Conservation (phyloP, 2,113 vertebrate genomes). For the Cinclus cinclus region DNA sequence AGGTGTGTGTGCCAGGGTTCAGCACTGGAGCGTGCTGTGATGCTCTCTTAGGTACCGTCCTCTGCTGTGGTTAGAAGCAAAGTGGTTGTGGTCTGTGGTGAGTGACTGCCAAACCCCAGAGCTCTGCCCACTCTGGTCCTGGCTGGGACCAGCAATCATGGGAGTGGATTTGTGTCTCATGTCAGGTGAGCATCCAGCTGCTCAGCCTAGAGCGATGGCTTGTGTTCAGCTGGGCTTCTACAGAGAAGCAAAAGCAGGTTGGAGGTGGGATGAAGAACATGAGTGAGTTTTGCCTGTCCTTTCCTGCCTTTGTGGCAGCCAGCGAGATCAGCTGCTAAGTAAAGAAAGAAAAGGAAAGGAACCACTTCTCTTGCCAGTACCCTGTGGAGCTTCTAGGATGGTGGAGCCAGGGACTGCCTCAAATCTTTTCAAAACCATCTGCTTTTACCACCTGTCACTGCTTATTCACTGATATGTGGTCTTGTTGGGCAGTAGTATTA, state of each 20-base stretch:
- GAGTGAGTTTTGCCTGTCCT: background rate
- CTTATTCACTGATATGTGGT: background rate
- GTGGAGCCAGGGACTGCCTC: background rate
- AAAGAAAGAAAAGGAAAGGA: background rate
- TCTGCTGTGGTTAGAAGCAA: background rate
- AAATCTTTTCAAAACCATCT: constrained; percentile 53
- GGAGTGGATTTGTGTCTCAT: background rate
- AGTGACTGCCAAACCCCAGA: background rate
- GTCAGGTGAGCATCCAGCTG: rapidly evolving
- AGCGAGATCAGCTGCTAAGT: background rate
- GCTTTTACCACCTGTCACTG: constrained; percentile 56
- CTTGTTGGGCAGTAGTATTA: background rate
- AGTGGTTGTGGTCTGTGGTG: background rate
- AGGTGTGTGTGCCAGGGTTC: background rate
- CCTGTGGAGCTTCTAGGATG: background rate
- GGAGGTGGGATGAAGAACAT: background rate
- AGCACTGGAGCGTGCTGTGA: rapidly evolving
- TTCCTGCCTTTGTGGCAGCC: background rate
- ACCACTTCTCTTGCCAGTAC: background rate
- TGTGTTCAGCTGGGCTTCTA: background rate
- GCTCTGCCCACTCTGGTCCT: background rate
- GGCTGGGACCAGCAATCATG: background rate
- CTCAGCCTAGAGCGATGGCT: rapidly evolving
- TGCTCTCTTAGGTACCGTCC: background rate
- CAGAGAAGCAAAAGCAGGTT: background rate